Base-by-base conservation (phyloP, 1,140 invertebrate genomes). In the Drosophila hydei region DNA sequence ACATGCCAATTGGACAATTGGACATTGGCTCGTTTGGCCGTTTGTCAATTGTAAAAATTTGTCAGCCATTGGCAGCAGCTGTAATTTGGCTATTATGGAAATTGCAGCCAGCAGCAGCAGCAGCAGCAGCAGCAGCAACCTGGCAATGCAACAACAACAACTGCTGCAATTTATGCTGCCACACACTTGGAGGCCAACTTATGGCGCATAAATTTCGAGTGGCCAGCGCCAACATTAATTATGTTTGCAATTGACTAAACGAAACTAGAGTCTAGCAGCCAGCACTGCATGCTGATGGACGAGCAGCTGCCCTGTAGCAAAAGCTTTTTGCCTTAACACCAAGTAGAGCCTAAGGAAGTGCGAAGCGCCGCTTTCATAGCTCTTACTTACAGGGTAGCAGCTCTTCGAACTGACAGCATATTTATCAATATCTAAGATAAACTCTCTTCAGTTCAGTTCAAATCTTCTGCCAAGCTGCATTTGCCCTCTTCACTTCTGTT, bases 181-280 rank as follows among this genome's bases (percentile, higher is more conserved):
- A 61, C 81, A 87, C 81, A 80, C 81, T 80, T 85, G 80, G 61
- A 62, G 80, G 77, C 59, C 77, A 87, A 80, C 77, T 85, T 87
- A 75, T 75, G 81, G 81, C 43, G 77, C 74, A 85, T 85, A 87
- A 85, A 85, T 85, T 75, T 67, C 27, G 43, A 64, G 61, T 61
- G 43, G 25, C 47, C 58, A 61, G 38, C 69, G 64, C 56, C 58
- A 85, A 72, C 81, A 85, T 16, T 81, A 88, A 88, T 85, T 81
- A 85, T 33, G 30, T 87, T 87, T 87, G 78, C 81, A 88, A 87
- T 85, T 81, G 74, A 83, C 71, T 75, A 63, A 62, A 60, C 47
- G 50, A 45, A 33, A 33, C 30, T 12, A 33, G 30, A 33, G 30
- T 33, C 16, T 51, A 43, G 9, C 38, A 47, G 25, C 21, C 14